Base-by-base conservation (phyloP, 1,140 invertebrate genomes). In the Aphelenchoides fujianensis region DNA sequence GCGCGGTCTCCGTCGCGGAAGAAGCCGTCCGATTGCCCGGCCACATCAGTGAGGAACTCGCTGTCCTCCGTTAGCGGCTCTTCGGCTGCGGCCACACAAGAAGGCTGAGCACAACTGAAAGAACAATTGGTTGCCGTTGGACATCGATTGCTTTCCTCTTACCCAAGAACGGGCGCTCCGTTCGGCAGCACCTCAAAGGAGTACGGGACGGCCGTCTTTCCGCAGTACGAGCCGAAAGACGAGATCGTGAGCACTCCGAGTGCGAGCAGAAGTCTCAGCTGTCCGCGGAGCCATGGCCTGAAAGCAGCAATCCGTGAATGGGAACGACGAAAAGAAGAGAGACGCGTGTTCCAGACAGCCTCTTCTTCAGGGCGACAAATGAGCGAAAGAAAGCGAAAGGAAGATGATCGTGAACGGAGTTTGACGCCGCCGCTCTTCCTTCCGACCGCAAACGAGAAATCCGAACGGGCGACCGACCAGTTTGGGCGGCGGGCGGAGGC, bases 101-200 rank as follows among this genome's bases (percentile, higher is more conserved):
- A 77, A 23, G 80, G 80, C 61, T 82, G 80, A 19, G 80, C 80
- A 70, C 80, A 82, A 12, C 80, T 82, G n/a, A n/a, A n/a, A n/a
- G n/a, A n/a, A n/a, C n/a, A n/a, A n/a, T n/a, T n/a, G n/a, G n/a
- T n/a, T n/a, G n/a, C n/a, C n/a, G n/a, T n/a, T n/a, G n/a, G n/a
- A n/a, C n/a, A n/a, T n/a, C n/a, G n/a, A n/a, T n/a, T n/a, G n/a
- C n/a, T n/a, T n/a, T n/a, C n/a, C n/a, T n/a, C n/a, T n/a, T n/a
- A n/a, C n/a, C n/a, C n/a, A 16, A 82, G 71, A 1, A 82, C 82
- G 3, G 80, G 80, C 5, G 82, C 77, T 30, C 80, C 79, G 63
- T 64, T 79, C 1, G 74, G 64, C 28, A 79, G 64, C 1, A 81
- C 73, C 54, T 81, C 79, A 31, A 81, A 73, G 61, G 74, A 78